Evolutionary conservation across 2,797 vertebrate species (phyloP), one percentile per base, ranked within the genome.

Genomic region (Forpus xanthops): DNA sequence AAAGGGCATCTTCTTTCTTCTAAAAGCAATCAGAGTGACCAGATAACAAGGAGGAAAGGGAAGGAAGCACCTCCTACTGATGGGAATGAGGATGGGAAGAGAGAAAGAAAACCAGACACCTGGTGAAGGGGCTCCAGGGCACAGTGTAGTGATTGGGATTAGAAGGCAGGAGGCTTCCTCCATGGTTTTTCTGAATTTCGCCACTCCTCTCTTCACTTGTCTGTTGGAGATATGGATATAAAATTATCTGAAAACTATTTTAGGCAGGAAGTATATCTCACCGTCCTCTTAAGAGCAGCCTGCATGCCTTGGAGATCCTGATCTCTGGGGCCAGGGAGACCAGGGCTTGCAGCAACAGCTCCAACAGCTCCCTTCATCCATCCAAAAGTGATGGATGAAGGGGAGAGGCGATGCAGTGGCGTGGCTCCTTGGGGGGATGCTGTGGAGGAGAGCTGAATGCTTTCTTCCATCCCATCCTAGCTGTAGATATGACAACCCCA

Each of bases 401-500:
- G 45, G 25, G 19, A 62, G n/a, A 66, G 53, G 56, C 1, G 1
- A 7, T 1, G 1, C 0, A 2, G 31, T 41, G 45, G 16, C 0
- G 0, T 39, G 37, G 39, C 28, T 70, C 60, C 28, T 47, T 77
- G 78, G 24, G 8, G 28, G 31, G 2, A 5, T 44, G 12, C 28
- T 33, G 12, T 37, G 62, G 20, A 70, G 37, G 45, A 35, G 30
- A 77, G 31, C 64, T 66, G 85, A 83, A 30, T 5, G 14, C 35
- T 33, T 77, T 9, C 53, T 75, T 12, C 13, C 2, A 5, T 42
- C 28, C 35, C 65, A 70, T 27, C 71, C 44, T 45, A 71, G 65
- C 61, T 56, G 11, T 15, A n/a, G 56, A 71, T 66, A 7, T 24
- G 50, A 70, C 42, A 65, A 4, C 5, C 24, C 44, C 18, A 11